Percentiles rank a stretch among this genome's conserved stretches.
phyloP scores from a whole-genome alignment of 2,113 vertebrate genomes.

The Pelmatolapia mariae region DNA sequence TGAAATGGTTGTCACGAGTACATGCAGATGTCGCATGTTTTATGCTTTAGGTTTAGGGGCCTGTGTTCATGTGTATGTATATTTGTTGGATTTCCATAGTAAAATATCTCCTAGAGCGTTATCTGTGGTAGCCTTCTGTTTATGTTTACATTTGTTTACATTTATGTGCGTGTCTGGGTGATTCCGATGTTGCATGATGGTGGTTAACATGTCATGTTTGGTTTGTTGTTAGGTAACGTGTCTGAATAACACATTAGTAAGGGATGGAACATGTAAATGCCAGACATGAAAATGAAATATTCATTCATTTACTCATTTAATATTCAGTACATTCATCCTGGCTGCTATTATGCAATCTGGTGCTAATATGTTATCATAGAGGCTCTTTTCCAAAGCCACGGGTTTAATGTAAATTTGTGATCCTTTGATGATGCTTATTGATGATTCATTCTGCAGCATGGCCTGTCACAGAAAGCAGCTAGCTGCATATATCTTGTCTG shows the following conservation, averaged over 20 bases:
- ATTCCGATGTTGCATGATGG: neutral
- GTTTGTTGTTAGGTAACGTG: neutral
- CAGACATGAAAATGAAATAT: neutral
- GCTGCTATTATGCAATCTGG: neutral
- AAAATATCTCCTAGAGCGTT: neutral
- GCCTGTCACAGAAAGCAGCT: neutral
- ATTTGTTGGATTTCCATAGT: neutral
- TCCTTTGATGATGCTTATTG: neutral
- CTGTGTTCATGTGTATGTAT: neutral
- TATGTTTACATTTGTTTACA: neutral
- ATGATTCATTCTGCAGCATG: neutral
- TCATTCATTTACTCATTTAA: neutral
- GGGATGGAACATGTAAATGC: neutral
- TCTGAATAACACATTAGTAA: neutral
- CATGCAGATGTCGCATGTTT: neutral
- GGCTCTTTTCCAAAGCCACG: neutral
- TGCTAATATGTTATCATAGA: neutral
- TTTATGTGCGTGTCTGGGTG: neutral
- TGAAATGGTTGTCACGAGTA: neutral
- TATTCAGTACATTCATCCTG: neutral
- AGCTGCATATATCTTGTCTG: neutral
- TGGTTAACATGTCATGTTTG: neutral
- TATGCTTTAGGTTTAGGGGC: neutral
- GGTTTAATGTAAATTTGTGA: neutral
- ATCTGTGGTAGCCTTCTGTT: neutral